Base-by-base conservation (phyloP, 2,113 vertebrate genomes). In the Emydura subglobosa region DNA sequence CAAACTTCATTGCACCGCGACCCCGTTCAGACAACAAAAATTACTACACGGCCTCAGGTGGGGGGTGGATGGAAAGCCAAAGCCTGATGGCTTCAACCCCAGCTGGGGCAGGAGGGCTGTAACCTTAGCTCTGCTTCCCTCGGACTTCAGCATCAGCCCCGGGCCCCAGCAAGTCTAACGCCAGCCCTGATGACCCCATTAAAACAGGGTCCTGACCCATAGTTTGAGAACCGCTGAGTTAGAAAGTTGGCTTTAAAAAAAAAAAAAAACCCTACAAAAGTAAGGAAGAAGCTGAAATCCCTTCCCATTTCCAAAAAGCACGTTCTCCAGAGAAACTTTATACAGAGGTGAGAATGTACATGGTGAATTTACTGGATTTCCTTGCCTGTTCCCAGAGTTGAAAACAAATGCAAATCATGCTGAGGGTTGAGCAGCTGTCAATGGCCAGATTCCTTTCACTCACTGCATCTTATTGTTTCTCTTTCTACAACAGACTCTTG, bases 391-490 rank as follows among this genome's bases (percentile, higher is more conserved):
- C 82, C 83, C 47, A 61, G 50, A 29, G 1, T 25, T 68, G 90
- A 89, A 96, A 96, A 92, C 47, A 95, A 96, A 94, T 78, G 57
- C 79, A 96, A 94, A 95, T 86, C 88, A 44, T 89, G 53, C 10
- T 24, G 80, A 88, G 59, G 78, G 80, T 65, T 54, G 87, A 92
- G 44, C 55, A 87, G 61, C 49, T 0, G 3, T 78, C 7, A 53
- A 86, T 91, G 80, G 10, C 27, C 90, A 61, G 29, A 27, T 86
- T 95, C 82, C 88, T 97, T 95, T 95, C 44, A 86, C 91, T 91
- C 25, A 24, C 44, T 21, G 5, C 91, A 93, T 85, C 72, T 96
- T 96, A 83, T 87, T 0, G 44, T 92, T 95, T 94, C 57, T 93
- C 83, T 93, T 96, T 97, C 82, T 95, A 93, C 74, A 14, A 7